Percentiles rank a stretch among this genome's conserved stretches.
Evolutionary conservation across 2,888 invertebrate genomes (phyloP).

Genomic region (Osedax fenrisi): DNA sequence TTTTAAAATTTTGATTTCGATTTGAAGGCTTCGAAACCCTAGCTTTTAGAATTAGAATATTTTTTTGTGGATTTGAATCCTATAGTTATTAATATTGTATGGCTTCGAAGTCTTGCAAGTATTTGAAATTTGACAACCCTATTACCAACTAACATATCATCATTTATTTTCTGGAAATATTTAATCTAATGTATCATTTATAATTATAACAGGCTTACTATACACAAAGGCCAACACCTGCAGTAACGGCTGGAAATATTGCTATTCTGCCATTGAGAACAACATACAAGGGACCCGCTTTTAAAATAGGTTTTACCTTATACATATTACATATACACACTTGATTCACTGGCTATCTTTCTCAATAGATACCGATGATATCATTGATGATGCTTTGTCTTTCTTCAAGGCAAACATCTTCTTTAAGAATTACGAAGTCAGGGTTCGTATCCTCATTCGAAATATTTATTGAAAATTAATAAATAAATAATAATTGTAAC

Average conservation of each 20-base stretch:
- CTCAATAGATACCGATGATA: constrained; percentile 63
- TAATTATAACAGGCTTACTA: constrained; percentile 87
- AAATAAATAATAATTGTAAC: neutral
- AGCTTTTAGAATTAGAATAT: no score
- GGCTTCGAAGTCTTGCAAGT: no score
- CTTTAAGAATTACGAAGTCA: constrained; percentile 95
- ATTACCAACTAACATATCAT: no score
- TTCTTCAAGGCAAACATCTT: constrained; percentile 98
- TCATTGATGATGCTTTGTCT: constrained; percentile 89
- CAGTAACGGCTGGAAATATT: constrained; percentile 70
- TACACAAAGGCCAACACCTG: constrained; percentile 67
- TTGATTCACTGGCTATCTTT: no score
- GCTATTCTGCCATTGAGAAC: constrained; percentile 81
- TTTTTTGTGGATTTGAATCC: no score
- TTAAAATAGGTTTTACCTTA: constrained; percentile 51
- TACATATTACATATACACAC: no score
- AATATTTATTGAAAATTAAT: neutral
- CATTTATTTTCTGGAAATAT: no score
- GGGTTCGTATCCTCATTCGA: constrained; percentile 56
- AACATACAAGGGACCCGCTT: constrained; percentile 81
- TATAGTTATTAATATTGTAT: no score
- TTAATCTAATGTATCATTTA: no score
- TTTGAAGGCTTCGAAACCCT: no score
- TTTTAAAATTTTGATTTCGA: no score
- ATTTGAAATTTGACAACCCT: no score